phyloP scores from a whole-genome alignment of 1,140 invertebrate genomes.

The Eurosta solidaginis region DNA sequence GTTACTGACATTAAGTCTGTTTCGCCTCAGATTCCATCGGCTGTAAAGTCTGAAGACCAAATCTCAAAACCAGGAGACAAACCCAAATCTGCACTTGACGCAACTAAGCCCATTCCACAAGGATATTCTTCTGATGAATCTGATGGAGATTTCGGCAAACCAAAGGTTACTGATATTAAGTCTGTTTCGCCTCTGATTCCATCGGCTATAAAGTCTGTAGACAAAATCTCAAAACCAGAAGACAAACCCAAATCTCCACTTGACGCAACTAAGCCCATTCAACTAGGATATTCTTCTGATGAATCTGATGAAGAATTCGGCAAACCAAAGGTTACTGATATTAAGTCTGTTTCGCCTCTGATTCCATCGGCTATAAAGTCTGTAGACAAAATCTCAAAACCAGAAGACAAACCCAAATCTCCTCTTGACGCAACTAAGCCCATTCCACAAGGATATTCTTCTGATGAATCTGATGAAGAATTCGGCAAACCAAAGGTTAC shows the following conservation, averaged over 20 bases:
- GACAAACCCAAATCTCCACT: background rate
- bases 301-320: no score
- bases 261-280: background rate
- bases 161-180: background rate
- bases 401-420: no score
- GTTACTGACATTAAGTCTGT: background rate
- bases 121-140: background rate
- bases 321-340: no score
- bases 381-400: no score
- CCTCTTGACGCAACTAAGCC: no score
- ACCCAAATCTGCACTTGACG: background rate
- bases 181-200: background rate
- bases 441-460: no score
- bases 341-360: no score
- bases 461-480: no score
- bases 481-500: no score
- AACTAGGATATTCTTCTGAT: background rate
- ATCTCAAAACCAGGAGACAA: background rate
- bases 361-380: no score
- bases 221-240: background rate
- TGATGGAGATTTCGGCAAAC: background rate
- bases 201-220: background rate
- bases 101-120: background rate
- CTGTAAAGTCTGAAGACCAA: background rate
- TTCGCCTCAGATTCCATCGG: background rate